Evolutionary conservation across 2,113 vertebrate genomes (phyloP), one percentile per base, ranked within the genome.

Genomic region (Onychostoma macrolepis): DNA sequence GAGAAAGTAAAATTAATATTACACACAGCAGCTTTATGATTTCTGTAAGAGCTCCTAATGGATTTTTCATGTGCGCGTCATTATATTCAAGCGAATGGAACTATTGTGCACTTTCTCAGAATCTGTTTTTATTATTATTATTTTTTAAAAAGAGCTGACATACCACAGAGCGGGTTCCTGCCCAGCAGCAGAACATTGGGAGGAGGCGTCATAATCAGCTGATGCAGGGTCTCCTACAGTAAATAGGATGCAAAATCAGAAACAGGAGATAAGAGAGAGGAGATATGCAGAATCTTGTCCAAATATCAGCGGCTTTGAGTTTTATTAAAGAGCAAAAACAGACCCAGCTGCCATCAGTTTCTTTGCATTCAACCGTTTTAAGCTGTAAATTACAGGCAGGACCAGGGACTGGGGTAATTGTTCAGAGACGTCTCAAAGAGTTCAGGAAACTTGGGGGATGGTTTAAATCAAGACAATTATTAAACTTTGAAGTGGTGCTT

Each of bases 151-250:
- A 50, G 24, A 48, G 7, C 13, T 63, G 41, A 95, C 96, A 92
- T 96, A 97, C 97, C 97, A 91, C 95, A 95, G 90, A 99, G 96
- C 50, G 98, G 98, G 91, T 96, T 97, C 92, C 97, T 96, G 84
- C 98, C 98, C 89, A 99, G 96, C 80, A 97, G 94, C 93, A 99
- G 93, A 83, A 99, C 96, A 86, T 99, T 96, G 86, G 98, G 98
- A 91, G 99, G 94, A 89, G 97, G 95, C 97, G 99, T 99, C 97
- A 99, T 97, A 82, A 99, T 97, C 91, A 99, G 92, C 89, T 99
- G 98, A 91, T 99, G 98, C 89, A 99, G 96, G 88, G 90, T 98
- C 91, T 99, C 98, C 98, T 99, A 90, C 81, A 41, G 50, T 28
- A 82, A 82, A 41, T 24, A n/a, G 72, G 10, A 80, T 63, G 38